phyloP scores from a whole-genome alignment of 2,113 vertebrate species.

The Phaethornis superciliosus region DNA sequence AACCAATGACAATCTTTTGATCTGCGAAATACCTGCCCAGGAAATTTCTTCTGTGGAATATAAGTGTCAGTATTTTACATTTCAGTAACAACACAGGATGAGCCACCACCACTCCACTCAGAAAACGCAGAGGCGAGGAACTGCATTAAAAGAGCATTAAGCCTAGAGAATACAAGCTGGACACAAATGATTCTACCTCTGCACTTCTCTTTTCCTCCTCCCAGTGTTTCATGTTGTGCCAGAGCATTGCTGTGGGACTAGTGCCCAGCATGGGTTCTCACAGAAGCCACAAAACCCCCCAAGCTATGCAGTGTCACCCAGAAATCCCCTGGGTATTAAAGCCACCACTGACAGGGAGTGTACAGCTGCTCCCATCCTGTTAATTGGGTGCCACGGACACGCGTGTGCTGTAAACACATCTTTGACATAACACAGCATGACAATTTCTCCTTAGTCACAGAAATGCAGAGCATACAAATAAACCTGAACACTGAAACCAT shows the following conservation, averaged over 20 bases:
- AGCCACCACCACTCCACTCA: not conserved
- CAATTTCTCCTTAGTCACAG: constrained; percentile 30
- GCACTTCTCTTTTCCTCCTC: not conserved
- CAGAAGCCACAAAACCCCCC: not conserved
- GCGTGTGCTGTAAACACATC: not conserved
- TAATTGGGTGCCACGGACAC: not conserved
- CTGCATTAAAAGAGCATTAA: not conserved
- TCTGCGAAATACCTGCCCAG: not conserved
- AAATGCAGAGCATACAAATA: constrained; percentile 37
- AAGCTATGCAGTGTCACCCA: not conserved
- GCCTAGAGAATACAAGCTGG: not conserved
- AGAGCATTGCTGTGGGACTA: not conserved
- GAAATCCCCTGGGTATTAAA: not conserved
- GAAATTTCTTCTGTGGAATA: not conserved
- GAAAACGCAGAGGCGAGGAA: not conserved
- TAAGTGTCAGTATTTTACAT: not conserved
- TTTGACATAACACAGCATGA: constrained; percentile 33
- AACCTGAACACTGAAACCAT: not conserved
- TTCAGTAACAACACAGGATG: not conserved
- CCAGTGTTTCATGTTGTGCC: not conserved
- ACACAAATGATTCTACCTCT: not conserved
- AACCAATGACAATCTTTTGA: not conserved
- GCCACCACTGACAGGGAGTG: not conserved
- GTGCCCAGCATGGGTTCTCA: not conserved
- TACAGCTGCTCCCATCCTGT: constrained; percentile 16